Evolutionary conservation across 2,113 vertebrate species (phyloP).

Genomic region (Gallinago paraguaiae): DNA sequence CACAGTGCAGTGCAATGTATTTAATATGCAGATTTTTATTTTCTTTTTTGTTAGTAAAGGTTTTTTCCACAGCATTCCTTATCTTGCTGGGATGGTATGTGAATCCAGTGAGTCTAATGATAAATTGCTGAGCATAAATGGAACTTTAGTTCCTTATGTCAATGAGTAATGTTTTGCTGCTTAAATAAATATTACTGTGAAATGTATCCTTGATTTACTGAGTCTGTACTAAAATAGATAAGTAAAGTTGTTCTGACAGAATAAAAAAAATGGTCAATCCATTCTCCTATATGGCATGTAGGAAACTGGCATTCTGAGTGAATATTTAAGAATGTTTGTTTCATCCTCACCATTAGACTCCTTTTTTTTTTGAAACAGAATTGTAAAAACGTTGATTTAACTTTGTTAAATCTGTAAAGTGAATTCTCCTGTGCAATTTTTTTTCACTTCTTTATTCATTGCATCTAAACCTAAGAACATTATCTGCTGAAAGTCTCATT

Average conservation of each 20-base stretch:
- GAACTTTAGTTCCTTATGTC: not conserved
- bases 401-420: not conserved
- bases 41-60: not conserved
- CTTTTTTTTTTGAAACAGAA: not conserved
- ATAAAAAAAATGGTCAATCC: not conserved
- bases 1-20: not conserved
- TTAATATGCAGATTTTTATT: not conserved
- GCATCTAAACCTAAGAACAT: not conserved
- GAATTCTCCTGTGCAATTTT: not conserved
- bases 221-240: not conserved
- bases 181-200: slow-evolving; percentile 33
- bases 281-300: not conserved
- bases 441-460: not conserved
- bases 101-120: not conserved
- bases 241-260: not conserved
- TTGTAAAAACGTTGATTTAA: not conserved
- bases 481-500: not conserved
- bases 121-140: not conserved
- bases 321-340: not conserved
- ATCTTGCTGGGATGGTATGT: not conserved
- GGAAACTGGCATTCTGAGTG: not conserved
- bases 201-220: slow-evolving; percentile 14
- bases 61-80: not conserved
- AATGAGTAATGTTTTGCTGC: slow-evolving; percentile 7
- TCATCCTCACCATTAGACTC: not conserved